Evolutionary conservation across 2,888 invertebrate genomes (phyloP).

Genomic region (Lepidochitona cinerea): DNA sequence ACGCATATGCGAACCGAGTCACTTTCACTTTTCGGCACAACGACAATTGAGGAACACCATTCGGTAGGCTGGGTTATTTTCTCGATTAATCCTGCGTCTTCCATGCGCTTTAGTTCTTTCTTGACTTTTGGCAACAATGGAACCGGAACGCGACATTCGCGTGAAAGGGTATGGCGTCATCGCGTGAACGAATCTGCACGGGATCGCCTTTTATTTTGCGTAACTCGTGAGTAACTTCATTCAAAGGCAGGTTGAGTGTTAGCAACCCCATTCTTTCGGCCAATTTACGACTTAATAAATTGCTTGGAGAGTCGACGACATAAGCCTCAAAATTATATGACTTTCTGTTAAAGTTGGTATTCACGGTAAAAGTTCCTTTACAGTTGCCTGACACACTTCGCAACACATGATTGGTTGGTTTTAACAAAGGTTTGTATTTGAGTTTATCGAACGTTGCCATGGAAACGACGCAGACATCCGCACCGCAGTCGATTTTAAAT

Average conservation of each 20-base stretch:
- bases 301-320: neutral
- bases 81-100: neutral
- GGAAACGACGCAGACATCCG: neutral
- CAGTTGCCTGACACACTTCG: neutral
- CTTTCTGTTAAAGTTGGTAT: neutral
- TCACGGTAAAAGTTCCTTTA: neutral
- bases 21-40: neutral
- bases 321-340: neutral
- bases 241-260: neutral
- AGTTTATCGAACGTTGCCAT: neutral
- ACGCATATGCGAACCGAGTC: neutral
- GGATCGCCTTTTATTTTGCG: neutral
- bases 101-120: neutral
- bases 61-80: neutral
- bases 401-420: neutral
- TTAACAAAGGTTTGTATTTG: neutral
- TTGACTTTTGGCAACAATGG: neutral
- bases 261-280: neutral
- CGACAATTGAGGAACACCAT: neutral
- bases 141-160: neutral
- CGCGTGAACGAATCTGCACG: neutral
- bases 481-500: neutral
- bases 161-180: neutral
- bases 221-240: neutral
- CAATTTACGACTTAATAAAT: neutral